Evolutionary conservation across 2,113 vertebrate genomes (phyloP).

Genomic region (Brachyhypopomus gauderio): DNA sequence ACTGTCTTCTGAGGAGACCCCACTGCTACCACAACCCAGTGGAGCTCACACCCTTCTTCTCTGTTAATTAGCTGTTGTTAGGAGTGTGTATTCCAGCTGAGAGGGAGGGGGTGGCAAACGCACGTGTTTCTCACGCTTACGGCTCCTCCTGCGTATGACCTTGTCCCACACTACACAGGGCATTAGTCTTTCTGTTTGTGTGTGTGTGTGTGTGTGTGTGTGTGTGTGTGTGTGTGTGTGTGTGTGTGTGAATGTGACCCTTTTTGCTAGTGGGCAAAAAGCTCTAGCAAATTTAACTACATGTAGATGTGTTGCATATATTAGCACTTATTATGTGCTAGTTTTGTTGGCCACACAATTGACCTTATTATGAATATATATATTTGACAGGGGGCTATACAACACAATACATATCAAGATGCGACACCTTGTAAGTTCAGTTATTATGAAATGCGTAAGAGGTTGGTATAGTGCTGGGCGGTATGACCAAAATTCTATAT

Average conservation of each 20-base stretch:
- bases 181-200: background rate
- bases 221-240: too few species aligned
- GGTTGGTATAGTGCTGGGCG: too few species aligned
- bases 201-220: background rate
- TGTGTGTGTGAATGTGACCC: background rate
- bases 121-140: slow-evolving; percentile 25
- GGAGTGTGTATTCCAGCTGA: slow-evolving; percentile 14
- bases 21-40: slow-evolving; percentile 34
- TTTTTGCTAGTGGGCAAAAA: background rate
- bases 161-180: slow-evolving; percentile 10
- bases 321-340: too few species aligned
- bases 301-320: background rate
- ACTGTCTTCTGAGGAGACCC: slow-evolving; percentile 11
- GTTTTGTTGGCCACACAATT: too few species aligned
- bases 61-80: slow-evolving; percentile 42
- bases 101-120: background rate
- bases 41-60: slow-evolving; percentile 34
- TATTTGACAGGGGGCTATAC: too few species aligned
- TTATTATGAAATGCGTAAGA: too few species aligned
- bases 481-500: too few species aligned
- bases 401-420: too few species aligned
- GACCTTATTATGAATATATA: too few species aligned
- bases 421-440: too few species aligned
- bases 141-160: slow-evolving; percentile 34
- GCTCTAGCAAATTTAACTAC: background rate